phyloP scores from a whole-genome alignment of 2,113 vertebrate genomes.

The Pogonocichla stellata region DNA sequence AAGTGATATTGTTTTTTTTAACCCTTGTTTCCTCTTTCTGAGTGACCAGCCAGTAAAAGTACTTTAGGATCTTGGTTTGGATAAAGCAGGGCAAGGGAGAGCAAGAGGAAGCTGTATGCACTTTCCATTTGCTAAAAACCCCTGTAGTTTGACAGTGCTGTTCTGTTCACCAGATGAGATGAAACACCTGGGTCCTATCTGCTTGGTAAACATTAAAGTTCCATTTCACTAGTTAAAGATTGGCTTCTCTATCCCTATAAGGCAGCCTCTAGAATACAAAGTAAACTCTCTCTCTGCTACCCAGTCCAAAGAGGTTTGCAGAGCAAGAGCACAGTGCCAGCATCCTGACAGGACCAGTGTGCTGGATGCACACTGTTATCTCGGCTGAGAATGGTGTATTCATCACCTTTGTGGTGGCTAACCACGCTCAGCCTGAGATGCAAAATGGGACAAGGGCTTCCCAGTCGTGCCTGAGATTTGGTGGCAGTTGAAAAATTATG shows the following conservation, averaged over 20 bases:
- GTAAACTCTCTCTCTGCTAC: constrained; percentile 12
- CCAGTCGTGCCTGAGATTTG: not conserved
- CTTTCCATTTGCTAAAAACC: constrained; percentile 47
- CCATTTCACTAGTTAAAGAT: constrained; percentile 77
- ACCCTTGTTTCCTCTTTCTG: not conserved
- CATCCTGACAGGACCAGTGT: not conserved
- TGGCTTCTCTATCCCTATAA: constrained; percentile 64
- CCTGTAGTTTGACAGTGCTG: constrained; percentile 44
- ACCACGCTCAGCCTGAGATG: not conserved
- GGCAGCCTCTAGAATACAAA: constrained; percentile 64
- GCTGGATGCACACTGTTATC: not conserved
- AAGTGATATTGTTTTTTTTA: not conserved
- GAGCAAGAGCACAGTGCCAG: not conserved
- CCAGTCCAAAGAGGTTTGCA: constrained; percentile 1
- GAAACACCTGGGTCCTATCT: constrained; percentile 73
- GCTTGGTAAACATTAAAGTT: constrained; percentile 81
- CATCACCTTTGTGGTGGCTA: not conserved
- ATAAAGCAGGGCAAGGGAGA: not conserved
- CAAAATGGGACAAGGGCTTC: not conserved
- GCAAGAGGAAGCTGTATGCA: not conserved
- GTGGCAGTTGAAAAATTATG: not conserved
- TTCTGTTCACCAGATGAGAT: constrained; percentile 56
- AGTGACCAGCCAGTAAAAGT: not conserved
- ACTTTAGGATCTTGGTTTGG: not conserved
- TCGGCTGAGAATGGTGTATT: not conserved